These are phyloP conservation scores for Drosophila melanica DNA, from an alignment of 1,140 invertebrate genomes.

Conservation along the genomic window DNA sequence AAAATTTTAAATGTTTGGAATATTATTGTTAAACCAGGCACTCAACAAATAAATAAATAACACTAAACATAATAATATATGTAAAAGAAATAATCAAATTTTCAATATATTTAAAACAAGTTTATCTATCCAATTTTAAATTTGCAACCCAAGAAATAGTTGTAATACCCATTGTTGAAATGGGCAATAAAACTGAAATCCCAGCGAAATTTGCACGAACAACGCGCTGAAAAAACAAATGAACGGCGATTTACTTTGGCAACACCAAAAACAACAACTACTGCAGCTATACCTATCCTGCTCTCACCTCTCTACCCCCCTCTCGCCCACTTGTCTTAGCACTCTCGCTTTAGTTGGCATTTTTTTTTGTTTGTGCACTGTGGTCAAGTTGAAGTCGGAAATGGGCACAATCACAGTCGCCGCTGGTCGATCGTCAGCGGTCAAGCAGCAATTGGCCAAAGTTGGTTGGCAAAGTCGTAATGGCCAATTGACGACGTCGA, in stretches of 20 bases:
- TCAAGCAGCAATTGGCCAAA: conserved; percentile 46
- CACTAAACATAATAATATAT: background rate
- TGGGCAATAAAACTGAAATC: conserved; percentile 54
- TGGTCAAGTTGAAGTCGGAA: conserved; percentile 78
- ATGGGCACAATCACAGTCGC: conserved; percentile 63
- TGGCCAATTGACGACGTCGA: conserved; percentile 43
- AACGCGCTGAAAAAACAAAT: conserved; percentile 59
- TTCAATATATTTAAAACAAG: background rate
- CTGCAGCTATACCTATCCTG: background rate
- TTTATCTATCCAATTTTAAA: background rate
- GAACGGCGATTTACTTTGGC: conserved; percentile 69
- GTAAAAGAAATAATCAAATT: background rate
- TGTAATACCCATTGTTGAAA: conserved; percentile 17
- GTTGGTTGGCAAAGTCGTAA: conserved; percentile 25
- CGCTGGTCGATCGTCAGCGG: conserved; percentile 51
- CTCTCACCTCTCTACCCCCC: background rate
- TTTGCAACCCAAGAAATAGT: conserved; percentile 19
- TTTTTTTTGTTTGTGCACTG: conserved; percentile 12
- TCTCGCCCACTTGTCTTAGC: background rate
- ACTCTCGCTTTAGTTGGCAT: conserved; percentile 38
- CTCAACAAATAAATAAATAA: background rate
- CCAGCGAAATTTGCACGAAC: conserved; percentile 73
- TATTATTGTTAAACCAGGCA: too few species aligned
- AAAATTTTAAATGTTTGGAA: too few species aligned
- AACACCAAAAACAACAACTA: conserved; percentile 45